Evolutionary conservation across 2,888 invertebrate species (phyloP).

Genomic region (Dryococelus australis): DNA sequence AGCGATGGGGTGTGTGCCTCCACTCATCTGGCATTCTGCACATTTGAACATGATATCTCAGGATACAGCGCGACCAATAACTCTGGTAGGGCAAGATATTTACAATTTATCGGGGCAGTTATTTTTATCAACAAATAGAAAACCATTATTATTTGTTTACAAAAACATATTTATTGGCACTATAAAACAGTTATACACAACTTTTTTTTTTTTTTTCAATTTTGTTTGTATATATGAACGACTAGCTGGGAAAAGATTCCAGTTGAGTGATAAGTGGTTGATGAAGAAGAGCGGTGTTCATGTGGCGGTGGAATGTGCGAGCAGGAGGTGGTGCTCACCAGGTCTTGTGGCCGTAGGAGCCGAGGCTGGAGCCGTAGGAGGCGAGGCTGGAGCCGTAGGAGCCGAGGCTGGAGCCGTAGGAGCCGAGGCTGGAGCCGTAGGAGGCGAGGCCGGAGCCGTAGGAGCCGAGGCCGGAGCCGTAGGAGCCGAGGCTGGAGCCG

Average conservation of each 20-base stretch:
- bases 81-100: no score
- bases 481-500: background rate
- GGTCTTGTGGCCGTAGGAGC: background rate
- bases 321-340: background rate
- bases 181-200: background rate
- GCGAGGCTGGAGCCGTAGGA: background rate
- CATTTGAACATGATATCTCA: no score
- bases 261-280: background rate
- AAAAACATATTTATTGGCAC: background rate
- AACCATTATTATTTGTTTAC: background rate
- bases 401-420: background rate
- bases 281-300: background rate
- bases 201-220: background rate
- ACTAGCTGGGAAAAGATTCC: background rate
- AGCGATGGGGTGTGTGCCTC: no score
- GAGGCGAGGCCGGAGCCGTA: background rate
- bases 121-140: no score
- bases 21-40: no score
- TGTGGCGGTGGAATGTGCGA: no score
- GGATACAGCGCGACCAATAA: no score
- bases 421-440: background rate
- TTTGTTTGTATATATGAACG: background rate
- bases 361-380: background rate
- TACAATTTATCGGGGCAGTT: no score
- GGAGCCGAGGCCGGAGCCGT: background rate